Conservation (phyloP, 2,888 invertebrate species). For the Limnephilus marmoratus region DNA sequence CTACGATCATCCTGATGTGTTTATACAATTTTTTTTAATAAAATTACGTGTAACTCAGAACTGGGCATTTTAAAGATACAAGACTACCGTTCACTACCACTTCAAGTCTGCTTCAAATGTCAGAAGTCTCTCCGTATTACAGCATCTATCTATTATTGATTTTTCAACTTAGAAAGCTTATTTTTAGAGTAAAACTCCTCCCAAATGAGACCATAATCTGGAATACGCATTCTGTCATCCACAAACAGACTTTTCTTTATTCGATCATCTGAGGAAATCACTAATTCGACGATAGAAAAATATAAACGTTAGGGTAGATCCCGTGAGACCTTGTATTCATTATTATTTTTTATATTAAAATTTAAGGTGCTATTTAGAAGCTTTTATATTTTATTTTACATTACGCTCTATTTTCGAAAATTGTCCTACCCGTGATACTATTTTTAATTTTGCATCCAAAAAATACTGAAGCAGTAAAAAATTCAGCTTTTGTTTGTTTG, state of each 20-base stretch:
- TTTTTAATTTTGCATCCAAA: background rate
- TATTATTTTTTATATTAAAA: background rate
- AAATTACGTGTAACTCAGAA: constrained; percentile 4
- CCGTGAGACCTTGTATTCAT: background rate
- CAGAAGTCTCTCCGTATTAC: background rate
- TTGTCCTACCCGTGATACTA: constrained; percentile 1
- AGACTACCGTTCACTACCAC: constrained; percentile 10
- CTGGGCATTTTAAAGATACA: constrained; percentile 18
- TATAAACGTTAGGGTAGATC: background rate
- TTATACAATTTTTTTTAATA: background rate
- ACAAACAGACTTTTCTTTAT: background rate
- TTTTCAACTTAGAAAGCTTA: background rate
- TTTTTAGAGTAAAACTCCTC: background rate
- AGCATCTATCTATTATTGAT: background rate
- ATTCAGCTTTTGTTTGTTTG: background rate
- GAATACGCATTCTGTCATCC: background rate
- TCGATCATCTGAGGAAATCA: background rate
- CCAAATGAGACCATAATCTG: background rate
- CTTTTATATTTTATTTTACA: background rate
- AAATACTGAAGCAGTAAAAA: background rate
- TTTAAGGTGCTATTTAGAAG: background rate
- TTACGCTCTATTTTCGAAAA: background rate
- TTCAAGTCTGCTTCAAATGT: background rate
- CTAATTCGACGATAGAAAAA: constrained; percentile 2
- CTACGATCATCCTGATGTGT: constrained; percentile 68